phyloP scores from a whole-genome alignment of 1,140 invertebrate genomes.

The Cheumatopsyche charites region DNA sequence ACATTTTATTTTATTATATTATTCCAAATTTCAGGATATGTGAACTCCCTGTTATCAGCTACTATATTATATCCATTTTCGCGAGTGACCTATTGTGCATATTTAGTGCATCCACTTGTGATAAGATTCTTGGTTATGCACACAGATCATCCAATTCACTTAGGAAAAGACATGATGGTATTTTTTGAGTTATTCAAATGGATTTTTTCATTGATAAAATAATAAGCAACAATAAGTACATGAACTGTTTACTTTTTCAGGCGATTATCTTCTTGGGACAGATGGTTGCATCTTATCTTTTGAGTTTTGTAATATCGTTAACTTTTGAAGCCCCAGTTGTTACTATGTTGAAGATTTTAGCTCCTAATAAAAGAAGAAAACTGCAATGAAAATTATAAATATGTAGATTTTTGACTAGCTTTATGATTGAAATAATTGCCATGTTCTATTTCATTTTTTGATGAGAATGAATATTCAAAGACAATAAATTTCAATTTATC shows the following conservation, averaged over 20 bases:
- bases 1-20: background rate
- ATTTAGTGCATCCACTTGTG: conserved; percentile 80
- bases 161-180: conserved; percentile 77
- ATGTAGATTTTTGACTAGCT: conserved; percentile 21
- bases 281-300: conserved; percentile 73
- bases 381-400: conserved; percentile 28
- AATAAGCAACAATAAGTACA: too few relatives aligned
- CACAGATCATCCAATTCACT: conserved; percentile 77
- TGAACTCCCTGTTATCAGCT: conserved; percentile 74
- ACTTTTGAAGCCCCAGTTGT: conserved; percentile 84
- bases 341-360: conserved; percentile 81
- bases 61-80: conserved; percentile 82
- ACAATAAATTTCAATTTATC: too few relatives aligned
- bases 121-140: conserved; percentile 77
- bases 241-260: conserved; percentile 59
- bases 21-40: conserved; percentile 65
- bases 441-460: background rate
- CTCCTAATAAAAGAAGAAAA: conserved; percentile 67
- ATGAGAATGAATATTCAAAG: too few relatives aligned
- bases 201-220: background rate
- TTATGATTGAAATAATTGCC: conserved; percentile 6
- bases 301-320: conserved; percentile 80
- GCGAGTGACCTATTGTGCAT: conserved; percentile 82
- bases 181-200: conserved; percentile 50
- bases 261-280: conserved; percentile 78